phyloP scores from a whole-genome alignment of 2,888 invertebrate species.

The Calameuta filiformis region DNA sequence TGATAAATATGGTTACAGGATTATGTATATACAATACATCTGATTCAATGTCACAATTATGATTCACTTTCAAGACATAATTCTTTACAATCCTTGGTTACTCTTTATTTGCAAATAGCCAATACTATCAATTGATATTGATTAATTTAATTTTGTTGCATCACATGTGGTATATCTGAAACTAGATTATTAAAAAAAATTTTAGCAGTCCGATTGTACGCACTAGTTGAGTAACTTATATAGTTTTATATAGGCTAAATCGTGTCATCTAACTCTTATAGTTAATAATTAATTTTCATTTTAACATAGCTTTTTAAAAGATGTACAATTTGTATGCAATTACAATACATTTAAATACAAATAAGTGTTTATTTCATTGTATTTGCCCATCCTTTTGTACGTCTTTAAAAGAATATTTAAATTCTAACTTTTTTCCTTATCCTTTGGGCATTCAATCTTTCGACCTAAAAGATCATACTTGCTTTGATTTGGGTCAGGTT shows the following conservation, averaged over 20 bases:
- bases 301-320: neutral
- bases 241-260: neutral
- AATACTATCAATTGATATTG: neutral
- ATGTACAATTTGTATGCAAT: neutral
- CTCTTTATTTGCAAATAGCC: neutral
- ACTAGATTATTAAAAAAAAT: neutral
- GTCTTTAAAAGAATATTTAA: neutral
- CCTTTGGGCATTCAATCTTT: constrained; percentile 47
- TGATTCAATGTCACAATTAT: neutral
- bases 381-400: neutral
- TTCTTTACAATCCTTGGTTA: neutral
- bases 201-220: neutral
- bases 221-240: neutral
- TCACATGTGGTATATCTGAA: neutral
- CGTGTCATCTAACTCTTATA: neutral
- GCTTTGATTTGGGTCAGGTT: constrained; percentile 64
- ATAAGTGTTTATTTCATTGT: neutral
- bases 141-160: neutral
- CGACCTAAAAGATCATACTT: constrained; percentile 66
- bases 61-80: neutral
- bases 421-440: constrained; percentile 45
- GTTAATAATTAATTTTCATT: neutral
- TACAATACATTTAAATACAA: neutral
- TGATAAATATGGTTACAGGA: neutral
- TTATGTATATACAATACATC: neutral